phyloP scores from a whole-genome alignment of 1,140 invertebrate species.

The Acyrthosiphon pisum region DNA sequence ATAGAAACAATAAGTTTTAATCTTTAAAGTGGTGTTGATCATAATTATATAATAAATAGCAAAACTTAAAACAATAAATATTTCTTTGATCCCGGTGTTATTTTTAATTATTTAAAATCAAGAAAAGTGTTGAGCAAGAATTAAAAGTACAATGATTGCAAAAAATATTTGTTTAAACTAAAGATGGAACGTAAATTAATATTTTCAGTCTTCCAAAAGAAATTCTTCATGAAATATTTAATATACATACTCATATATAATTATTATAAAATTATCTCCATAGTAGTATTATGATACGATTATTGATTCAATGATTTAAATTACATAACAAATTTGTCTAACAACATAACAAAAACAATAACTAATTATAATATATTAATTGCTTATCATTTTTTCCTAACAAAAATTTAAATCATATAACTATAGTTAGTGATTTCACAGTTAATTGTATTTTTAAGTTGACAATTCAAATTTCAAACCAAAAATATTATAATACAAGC shows the following conservation, averaged over 20 bases:
- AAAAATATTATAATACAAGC: slow-evolving; percentile 28
- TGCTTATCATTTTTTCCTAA: neutral
- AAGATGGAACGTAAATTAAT: slow-evolving; percentile 17
- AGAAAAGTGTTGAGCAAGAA: slow-evolving; percentile 50
- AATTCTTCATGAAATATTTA: slow-evolving; percentile 43
- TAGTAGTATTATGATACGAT: slow-evolving; percentile 27
- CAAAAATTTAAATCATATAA: neutral
- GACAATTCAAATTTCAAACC: neutral
- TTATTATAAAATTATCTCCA: neutral
- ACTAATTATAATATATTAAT: slow-evolving; percentile 29
- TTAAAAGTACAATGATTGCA: slow-evolving; percentile 36
- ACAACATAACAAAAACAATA: slow-evolving; percentile 26
- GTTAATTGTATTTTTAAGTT: neutral
- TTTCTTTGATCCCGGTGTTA: slow-evolving; percentile 24
- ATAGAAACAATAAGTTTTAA: slow-evolving; percentile 13
- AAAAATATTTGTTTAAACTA: slow-evolving; percentile 43
- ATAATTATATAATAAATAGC: neutral
- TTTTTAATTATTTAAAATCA: slow-evolving; percentile 25
- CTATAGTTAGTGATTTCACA: neutral
- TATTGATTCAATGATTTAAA: slow-evolving; percentile 28
- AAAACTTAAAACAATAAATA: slow-evolving; percentile 11
- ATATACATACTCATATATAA: neutral
- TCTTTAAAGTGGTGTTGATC: neutral
- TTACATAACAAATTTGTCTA: neutral
- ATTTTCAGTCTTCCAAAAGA: slow-evolving; percentile 54